Evolutionary conservation across 2,113 vertebrate species (phyloP).

Genomic region (Heptranchias perlo): DNA sequence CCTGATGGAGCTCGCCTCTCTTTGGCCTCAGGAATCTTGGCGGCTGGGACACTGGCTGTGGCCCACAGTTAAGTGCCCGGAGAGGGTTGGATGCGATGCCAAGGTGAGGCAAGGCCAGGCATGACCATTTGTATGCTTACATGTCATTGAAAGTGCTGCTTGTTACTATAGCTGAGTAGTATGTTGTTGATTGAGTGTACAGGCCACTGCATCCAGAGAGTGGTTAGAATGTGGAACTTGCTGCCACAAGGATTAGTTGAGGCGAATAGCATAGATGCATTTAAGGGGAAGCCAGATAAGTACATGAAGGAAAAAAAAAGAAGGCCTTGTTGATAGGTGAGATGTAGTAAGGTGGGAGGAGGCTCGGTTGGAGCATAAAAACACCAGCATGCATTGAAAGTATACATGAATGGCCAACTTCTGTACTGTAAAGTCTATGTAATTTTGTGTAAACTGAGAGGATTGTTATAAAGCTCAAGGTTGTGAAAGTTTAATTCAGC

Average conservation of each 20-base stretch:
- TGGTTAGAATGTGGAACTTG: background rate
- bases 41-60: background rate
- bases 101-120: background rate
- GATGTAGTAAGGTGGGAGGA: background rate
- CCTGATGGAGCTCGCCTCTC: background rate
- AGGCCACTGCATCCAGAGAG: background rate
- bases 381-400: no score
- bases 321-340: background rate
- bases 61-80: no score
- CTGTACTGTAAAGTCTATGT: background rate
- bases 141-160: no score
- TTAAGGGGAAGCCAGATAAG: background rate
- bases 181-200: background rate
- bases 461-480: background rate
- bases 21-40: no score
- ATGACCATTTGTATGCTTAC: background rate
- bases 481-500: no score
- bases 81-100: background rate
- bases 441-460: background rate
- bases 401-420: background rate
- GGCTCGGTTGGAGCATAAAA: background rate
- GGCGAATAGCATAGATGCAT: background rate
- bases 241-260: background rate
- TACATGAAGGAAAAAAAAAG: no score
- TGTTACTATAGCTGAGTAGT: background rate